Evolutionary conservation across 1,140 invertebrate species (phyloP).

Genomic region (Nomia melanderi): DNA sequence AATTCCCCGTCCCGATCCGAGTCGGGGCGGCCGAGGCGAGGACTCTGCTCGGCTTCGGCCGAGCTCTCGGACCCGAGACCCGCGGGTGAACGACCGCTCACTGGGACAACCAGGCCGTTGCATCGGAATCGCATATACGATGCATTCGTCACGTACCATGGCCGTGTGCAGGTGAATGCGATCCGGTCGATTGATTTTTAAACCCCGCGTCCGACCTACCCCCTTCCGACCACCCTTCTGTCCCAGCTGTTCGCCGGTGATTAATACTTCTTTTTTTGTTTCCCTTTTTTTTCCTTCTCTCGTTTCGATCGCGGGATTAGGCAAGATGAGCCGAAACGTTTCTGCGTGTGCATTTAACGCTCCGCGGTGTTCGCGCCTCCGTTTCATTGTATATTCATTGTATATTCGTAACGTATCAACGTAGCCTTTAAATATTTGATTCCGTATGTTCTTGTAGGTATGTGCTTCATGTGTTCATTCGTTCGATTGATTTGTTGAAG

Average conservation of each 20-base stretch:
- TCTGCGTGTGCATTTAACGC: no score
- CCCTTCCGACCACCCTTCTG: not conserved
- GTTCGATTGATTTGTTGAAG: no score
- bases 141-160: constrained; percentile 70
- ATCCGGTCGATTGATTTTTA: constrained; percentile 59
- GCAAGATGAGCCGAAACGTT: not conserved
- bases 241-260: not conserved
- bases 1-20: constrained; percentile 25
- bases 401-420: no score
- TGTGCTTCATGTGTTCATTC: no score
- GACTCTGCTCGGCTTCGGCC: constrained; percentile 39
- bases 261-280: not conserved
- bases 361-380: no score
- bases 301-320: not conserved
- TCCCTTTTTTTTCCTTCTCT: no score
- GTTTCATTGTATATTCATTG: no score
- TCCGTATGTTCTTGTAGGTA: no score
- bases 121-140: constrained; percentile 71
- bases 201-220: not conserved
- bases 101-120: constrained; percentile 77
- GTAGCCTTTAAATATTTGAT: no score
- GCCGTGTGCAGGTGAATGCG: constrained; percentile 62
- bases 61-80: constrained; percentile 72
- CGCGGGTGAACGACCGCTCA: constrained; percentile 79
- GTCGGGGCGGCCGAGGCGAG: not conserved